A percentile compares a stretch with the other conserved stretches of the same genome.
Conservation (phyloP, 2,113 vertebrate species). For the Anhinga anhinga region DNA sequence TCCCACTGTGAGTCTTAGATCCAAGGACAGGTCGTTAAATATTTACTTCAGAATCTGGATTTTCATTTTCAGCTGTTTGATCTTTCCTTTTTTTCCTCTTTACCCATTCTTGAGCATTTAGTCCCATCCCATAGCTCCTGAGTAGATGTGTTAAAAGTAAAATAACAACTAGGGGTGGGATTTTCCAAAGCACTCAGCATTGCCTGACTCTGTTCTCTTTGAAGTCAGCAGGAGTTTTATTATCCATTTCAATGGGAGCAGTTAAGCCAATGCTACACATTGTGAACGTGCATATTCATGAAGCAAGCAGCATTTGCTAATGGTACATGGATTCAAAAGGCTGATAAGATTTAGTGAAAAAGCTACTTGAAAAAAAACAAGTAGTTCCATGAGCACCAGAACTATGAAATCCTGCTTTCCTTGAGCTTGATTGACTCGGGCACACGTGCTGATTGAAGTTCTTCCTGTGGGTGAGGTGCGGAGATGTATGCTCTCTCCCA, state of each 20-base stretch:
- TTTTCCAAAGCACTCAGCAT: slow-evolving; percentile 49
- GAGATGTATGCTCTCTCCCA: background rate
- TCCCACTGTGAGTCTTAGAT: background rate
- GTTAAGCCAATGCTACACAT: slow-evolving; percentile 17
- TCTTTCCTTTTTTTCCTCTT: background rate
- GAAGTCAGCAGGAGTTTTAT: slow-evolving; percentile 63
- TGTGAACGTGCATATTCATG: slow-evolving; percentile 50
- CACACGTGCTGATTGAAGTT: background rate
- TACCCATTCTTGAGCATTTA: slow-evolving; percentile 30
- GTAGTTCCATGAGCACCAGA: background rate
- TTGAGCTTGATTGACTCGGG: background rate
- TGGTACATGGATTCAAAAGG: slow-evolving; percentile 22
- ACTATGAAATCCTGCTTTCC: background rate
- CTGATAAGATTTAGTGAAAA: slow-evolving; percentile 24
- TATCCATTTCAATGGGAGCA: slow-evolving; percentile 41
- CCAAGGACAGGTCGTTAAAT: background rate
- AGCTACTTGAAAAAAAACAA: background rate
- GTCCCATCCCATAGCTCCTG: slow-evolving; percentile 5
- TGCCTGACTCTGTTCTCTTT: slow-evolving; percentile 26
- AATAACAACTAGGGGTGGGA: slow-evolving; percentile 54
- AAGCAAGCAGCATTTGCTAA: slow-evolving; percentile 15
- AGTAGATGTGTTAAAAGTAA: slow-evolving; percentile 34
- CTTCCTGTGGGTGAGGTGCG: background rate
- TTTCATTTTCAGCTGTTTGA: slow-evolving; percentile 19
- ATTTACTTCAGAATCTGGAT: background rate